Evolutionary conservation across 2,888 invertebrate genomes (phyloP), one percentile per base, ranked within the genome.

Genomic region (Merodon equestris): DNA sequence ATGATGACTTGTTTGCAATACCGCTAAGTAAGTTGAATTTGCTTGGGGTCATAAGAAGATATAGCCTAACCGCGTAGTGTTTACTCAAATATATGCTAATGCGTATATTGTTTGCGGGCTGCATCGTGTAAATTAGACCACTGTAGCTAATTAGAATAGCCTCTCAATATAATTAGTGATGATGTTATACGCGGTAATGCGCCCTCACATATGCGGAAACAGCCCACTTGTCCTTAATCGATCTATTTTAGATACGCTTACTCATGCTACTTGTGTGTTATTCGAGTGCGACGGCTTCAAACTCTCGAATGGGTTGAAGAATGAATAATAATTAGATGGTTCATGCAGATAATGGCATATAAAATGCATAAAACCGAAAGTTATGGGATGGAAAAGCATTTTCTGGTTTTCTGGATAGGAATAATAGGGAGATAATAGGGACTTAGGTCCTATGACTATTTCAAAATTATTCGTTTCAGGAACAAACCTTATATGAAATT

Each of bases 181-280:
- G 66, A 72, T 67, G 61, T 77, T 57, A 60, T 50, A 9, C 19
- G 54, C 19, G 48, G 12, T 48, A 58, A 51, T 14, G 15, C 38
- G 40, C 47, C 18, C 47, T 40, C 42, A 53, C 38, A 42, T 44
- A 44, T 38, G 36, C 50, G 50, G 38, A 45, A 50, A 57, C 56
- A 71, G 45, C 51, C 51, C 40, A 53, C 66, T 67, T 67, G 76
- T 72, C 76, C 72, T 67, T 77, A 77, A 77, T 72, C 72, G 76
- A 77, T 77, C 54, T 38, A 56, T 71, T 54, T 64, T 17, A 76
- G 54, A 66, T 76, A 42, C 64, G 58, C 67, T 72, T 77, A 77
- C 54, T 67, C 66, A 56, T 60, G 61, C 44, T 51, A 66, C 56
- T 61, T 56, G 18, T 12, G 53, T 34, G 15, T 1, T 15, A 47